Conservation (phyloP, 2,888 invertebrate species). For the Falcaria lacertinaria region DNA sequence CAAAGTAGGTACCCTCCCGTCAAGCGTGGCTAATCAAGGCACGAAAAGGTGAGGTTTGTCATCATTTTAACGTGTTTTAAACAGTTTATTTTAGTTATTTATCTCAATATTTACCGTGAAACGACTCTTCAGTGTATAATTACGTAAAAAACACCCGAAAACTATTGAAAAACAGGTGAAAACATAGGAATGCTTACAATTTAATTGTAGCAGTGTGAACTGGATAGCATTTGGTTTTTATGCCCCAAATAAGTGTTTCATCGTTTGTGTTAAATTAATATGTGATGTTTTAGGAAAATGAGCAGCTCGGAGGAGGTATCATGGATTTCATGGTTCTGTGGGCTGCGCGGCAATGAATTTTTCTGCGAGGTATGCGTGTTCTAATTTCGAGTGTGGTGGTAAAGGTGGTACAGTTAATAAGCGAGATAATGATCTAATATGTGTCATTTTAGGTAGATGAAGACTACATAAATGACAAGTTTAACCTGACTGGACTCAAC, state of each 20-base stretch:
- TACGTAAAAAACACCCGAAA: constrained; percentile 16
- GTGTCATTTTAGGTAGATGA: constrained; percentile 93
- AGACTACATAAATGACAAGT: constrained; percentile 99
- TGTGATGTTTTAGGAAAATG: constrained; percentile 88
- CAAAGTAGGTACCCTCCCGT: constrained; percentile 56
- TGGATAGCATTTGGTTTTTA: constrained; percentile 42
- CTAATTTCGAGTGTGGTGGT: constrained; percentile 8
- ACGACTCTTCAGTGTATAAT: constrained; percentile 18
- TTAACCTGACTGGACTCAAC: constrained; percentile 99
- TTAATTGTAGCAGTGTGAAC: constrained; percentile 41
- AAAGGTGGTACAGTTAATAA: constrained; percentile 5
- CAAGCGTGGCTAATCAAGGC: constrained; percentile 94
- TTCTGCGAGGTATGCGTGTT: constrained; percentile 94
- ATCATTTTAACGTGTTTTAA: constrained; percentile 36
- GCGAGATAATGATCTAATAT: constrained; percentile 31
- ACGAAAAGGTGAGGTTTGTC: constrained; percentile 85
- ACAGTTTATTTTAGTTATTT: constrained; percentile 25
- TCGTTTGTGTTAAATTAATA: constrained; percentile 13
- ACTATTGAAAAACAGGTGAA: constrained; percentile 29
- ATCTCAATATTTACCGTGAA: constrained; percentile 18
- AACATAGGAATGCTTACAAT: constrained; percentile 40
- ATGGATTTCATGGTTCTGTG: constrained; percentile 99
- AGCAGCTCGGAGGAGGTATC: constrained; percentile 99
- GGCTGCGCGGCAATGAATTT: constrained; percentile 99
- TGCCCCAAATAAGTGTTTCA: constrained; percentile 16